Evolutionary conservation across 2,797 vertebrate species (phyloP).

Genomic region (Poecile montanus): DNA sequence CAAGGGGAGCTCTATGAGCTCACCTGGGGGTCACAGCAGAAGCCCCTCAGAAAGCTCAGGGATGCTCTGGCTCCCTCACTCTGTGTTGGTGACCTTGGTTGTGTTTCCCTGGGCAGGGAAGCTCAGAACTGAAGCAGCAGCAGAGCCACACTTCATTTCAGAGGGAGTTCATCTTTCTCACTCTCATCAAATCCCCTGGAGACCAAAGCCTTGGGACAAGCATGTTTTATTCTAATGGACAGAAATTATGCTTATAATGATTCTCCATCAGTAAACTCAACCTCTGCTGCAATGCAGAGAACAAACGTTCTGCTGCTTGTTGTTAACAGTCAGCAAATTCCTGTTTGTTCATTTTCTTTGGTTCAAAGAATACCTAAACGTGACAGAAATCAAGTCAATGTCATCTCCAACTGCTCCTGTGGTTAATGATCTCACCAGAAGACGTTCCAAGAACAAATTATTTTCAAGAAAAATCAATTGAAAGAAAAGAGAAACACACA

Average conservation of each 20-base stretch:
- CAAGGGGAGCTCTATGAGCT: accelerated
- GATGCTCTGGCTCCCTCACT: not conserved
- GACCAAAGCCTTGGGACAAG: not conserved
- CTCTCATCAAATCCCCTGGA: not conserved
- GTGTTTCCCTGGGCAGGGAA: not conserved
- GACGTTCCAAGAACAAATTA: not conserved
- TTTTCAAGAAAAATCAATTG: not conserved
- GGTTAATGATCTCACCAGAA: not conserved
- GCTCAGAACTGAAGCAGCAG: not conserved
- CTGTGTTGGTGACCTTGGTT: not conserved
- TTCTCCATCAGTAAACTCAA: not conserved
- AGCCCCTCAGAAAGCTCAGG: not conserved
- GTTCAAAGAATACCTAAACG: not conserved
- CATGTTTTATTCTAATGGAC: not conserved
- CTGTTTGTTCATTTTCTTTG: slow-evolving; percentile 28
- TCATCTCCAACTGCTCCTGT: not conserved
- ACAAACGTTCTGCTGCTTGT: not conserved
- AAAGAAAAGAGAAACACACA: not conserved
- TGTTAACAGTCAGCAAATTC: slow-evolving; percentile 46
- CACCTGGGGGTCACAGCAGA: not conserved
- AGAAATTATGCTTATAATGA: not conserved
- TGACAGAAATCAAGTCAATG: not conserved
- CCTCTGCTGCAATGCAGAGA: slow-evolving; percentile 33
- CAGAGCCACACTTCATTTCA: not conserved
- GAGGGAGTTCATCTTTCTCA: not conserved